Base-by-base conservation (phyloP, 2,888 invertebrate species). In the Ormyrus pomaceus region DNA sequence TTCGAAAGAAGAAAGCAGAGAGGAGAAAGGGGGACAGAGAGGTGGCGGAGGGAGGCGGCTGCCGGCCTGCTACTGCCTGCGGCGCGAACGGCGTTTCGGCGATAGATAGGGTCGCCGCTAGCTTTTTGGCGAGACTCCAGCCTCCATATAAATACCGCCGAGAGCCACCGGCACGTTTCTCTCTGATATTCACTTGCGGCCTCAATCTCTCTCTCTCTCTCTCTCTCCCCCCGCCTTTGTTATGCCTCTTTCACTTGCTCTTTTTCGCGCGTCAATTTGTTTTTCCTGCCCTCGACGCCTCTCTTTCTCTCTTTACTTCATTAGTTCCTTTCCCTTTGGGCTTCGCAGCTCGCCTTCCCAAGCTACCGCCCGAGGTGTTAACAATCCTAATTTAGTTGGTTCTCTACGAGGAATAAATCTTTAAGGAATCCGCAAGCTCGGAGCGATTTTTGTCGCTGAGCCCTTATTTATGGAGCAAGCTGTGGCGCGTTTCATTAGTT, bases 81-180 rank as follows among this genome's bases (percentile, higher is more conserved):
- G 77, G 78, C 77, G 78, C 81, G 82, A 79, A 78, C 78, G 83
- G 84, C 34, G 56, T 46, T 11, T 56, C 34, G 46, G 86, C 87
- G 88, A 87, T 87, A 88, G 88, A 87, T 88, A 87, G 87, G 88
- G 86, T 86, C 86, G 86, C 85, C 86, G 86, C 87, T 85, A 87
- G 88, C 86, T 87, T 90, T 89, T 89, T 90, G 90, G 90, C 90
- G 86, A 84, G 87, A 86, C 86, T 89, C 90, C 90, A 90, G 86
- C 82, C 85, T 85, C 84, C 86, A 86, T 89, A 88, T 89, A 90
- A 89, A 90, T 89, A 89, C 87, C 86, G 85, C 86, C 84, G 85
- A 86, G 86, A 87, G 87, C 19, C 51, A 66, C 53, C 19, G 46
- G 3, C 48, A 87, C 86, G 69, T 61, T 71, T 48, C 58, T 50